Conservation (phyloP, 2,113 vertebrate genomes). For the Carettochelys insculpta region DNA sequence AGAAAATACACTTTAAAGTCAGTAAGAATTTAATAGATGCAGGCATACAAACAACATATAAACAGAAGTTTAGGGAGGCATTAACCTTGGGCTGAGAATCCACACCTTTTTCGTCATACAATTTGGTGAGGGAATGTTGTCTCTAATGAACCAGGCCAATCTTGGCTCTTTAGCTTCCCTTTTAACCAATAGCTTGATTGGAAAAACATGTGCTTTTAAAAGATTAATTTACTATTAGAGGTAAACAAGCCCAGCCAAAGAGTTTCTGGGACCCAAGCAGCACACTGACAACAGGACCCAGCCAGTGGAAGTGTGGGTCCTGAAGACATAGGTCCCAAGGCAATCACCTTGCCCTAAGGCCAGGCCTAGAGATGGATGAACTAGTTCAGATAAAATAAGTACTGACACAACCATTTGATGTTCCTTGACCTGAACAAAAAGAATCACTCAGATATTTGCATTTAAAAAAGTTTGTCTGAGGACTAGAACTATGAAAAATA, state of each 20-base stretch:
- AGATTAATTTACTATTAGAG: background rate
- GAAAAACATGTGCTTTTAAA: background rate
- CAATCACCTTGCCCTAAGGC: too few relatives aligned
- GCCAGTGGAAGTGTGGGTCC: too few relatives aligned
- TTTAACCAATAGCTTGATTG: background rate
- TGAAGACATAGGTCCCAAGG: too few relatives aligned
- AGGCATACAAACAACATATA: background rate
- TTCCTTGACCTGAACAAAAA: background rate
- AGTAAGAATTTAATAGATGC: background rate
- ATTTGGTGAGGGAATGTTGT: background rate
- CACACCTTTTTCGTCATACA: background rate
- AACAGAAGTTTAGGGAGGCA: background rate
- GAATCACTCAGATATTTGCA: background rate
- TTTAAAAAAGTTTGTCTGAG: background rate
- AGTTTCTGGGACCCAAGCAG: too few relatives aligned
- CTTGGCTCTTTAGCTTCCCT: background rate
- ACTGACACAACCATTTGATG: background rate
- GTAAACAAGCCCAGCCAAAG: too few relatives aligned
- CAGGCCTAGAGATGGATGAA: background rate
- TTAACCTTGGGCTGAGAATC: background rate
- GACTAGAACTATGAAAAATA: background rate
- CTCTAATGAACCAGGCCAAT: background rate
- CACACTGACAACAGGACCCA: too few relatives aligned
- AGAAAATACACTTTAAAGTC: slow-evolving; percentile 1
- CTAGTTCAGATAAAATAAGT: background rate